Percentiles rank a stretch among this genome's conserved stretches.
These are phyloP conservation scores for Melanocharis versteri DNA, from an alignment of 2,113 vertebrate species.

Conservation along the genomic window DNA sequence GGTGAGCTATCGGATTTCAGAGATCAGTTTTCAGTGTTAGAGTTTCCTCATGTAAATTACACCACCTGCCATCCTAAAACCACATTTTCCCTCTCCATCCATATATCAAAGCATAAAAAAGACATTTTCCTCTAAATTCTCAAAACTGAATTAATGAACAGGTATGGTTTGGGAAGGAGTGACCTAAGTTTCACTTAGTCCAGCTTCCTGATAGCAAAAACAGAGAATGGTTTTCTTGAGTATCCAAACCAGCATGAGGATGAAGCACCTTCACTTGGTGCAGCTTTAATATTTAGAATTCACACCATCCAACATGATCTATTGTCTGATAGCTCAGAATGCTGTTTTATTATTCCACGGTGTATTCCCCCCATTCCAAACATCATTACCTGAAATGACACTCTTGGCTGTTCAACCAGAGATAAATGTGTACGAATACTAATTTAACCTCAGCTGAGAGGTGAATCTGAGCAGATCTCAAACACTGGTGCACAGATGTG, in stretches of 20 bases:
- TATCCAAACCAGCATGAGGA: background rate
- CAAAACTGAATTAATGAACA: background rate
- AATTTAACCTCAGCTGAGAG: background rate
- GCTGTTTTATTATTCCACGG: background rate
- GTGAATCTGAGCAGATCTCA: background rate
- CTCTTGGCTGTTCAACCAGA: background rate
- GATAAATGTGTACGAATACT: background rate
- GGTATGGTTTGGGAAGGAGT: background rate
- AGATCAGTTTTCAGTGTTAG: background rate
- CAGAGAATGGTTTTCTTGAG: background rate
- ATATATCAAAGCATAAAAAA: background rate
- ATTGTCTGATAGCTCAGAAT: background rate
- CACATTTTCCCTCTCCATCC: background rate
- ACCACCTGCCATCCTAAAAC: background rate
- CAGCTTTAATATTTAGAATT: background rate
- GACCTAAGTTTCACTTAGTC: background rate
- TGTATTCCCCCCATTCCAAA: background rate
- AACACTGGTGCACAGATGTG: background rate
- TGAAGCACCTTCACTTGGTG: background rate
- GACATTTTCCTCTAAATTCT: background rate
- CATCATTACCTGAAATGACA: background rate
- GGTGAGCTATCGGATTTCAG: background rate
- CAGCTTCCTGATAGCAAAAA: background rate
- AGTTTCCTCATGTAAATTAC: background rate
- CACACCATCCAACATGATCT: background rate